Evolutionary conservation across 1,140 invertebrate genomes (phyloP).

Genomic region (Drosophila repleta): DNA sequence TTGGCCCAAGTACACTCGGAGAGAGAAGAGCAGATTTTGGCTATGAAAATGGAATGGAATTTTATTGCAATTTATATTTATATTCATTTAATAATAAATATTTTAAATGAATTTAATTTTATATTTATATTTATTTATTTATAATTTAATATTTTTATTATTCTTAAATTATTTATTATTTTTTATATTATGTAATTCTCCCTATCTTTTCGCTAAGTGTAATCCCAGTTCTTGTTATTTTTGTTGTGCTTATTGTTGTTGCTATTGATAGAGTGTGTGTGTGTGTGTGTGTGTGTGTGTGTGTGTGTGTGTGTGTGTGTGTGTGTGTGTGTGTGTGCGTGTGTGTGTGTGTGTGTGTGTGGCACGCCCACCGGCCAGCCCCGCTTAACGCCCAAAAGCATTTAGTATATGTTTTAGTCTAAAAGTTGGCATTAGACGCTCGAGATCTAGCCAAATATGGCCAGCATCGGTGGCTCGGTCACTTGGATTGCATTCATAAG

Average conservation of each 20-base stretch:
- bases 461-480: not conserved
- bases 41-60: no score
- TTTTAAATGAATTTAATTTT: no score
- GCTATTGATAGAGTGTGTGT: constrained; percentile 7
- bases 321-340: constrained; percentile 22
- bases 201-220: not conserved
- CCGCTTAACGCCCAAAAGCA: constrained; percentile 58
- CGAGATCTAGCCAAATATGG: constrained; percentile 54
- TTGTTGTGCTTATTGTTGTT: constrained; percentile 18
- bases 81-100: no score
- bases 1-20: not conserved
- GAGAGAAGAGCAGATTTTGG: no score
- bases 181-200: no score
- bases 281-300: constrained; percentile 22
- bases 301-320: constrained; percentile 28
- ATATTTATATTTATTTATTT: no score
- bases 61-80: no score
- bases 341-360: constrained; percentile 14
- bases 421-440: constrained; percentile 71
- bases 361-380: constrained; percentile 52
- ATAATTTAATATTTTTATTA: no score
- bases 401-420: constrained; percentile 72
- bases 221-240: not conserved
- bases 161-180: no score
- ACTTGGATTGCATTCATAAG: constrained; percentile 11